Base-by-base conservation (phyloP, 1,140 invertebrate genomes). In the Anthonomus grandis region DNA sequence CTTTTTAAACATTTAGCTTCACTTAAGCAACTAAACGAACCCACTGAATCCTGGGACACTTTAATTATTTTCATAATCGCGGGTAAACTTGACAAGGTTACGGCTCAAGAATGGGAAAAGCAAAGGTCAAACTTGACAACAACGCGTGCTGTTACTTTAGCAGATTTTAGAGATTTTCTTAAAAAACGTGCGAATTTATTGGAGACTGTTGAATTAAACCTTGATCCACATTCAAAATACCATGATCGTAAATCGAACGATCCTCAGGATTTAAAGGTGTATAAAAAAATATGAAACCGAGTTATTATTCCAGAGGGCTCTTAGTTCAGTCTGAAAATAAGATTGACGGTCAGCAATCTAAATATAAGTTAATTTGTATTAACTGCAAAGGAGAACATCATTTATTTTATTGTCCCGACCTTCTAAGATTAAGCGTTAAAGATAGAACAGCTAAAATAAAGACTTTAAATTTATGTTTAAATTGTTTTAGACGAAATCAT, bases 71-170 rank as follows among this genome's bases (percentile, higher is more conserved):
- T 61, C 48, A 17, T 62, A 5, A 24, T 60, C 34, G 41, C 37
- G 6, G 42, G 27, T 21, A 67, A 63, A 60, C 57, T 67, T 10
- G n/a, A n/a, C n/a, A n/a, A n/a, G n/a, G n/a, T n/a, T n/a, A n/a
- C n/a, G n/a, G n/a, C n/a, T n/a, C n/a, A 63, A 62, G 17, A 52
- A 22, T 34, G 27, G 37, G 37, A 39, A 39, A 39, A 18, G 19
- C 8, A 17, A 13, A 39, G 12, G 12, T 1, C 37, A 4, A 39
- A 39, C 19, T 18, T 39, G 15, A 18, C 15, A 39, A n/a, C n/a
- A n/a, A n/a, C n/a, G n/a, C n/a, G n/a, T n/a, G n/a, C n/a, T n/a
- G n/a, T n/a, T n/a, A n/a, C 12, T 3, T 39, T 39, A 13, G 37
- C 34, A 4, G 3, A 39, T 2, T 39, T 58, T 38, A 17, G 31